Evolutionary conservation across 2,888 invertebrate species (phyloP).

Genomic region (Acanthopleura granulata): DNA sequence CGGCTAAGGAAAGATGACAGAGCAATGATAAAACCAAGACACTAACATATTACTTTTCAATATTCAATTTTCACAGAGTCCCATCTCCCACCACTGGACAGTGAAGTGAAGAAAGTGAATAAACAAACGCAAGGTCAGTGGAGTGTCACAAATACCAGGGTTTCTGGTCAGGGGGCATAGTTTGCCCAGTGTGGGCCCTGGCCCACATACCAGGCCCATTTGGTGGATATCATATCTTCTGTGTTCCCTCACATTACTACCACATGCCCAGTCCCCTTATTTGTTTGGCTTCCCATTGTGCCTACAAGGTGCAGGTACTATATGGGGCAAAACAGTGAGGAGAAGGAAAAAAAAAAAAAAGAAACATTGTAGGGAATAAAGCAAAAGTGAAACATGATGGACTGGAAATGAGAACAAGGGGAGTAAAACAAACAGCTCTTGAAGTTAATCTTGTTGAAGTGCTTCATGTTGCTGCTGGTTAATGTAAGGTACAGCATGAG

Average conservation of each 20-base stretch:
- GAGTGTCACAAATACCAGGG: constrained; percentile 15
- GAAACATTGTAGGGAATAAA: background rate
- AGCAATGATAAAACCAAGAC: background rate
- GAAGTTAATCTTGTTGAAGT: too few species aligned
- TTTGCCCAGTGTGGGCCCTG: background rate
- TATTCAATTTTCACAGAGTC: constrained; percentile 41
- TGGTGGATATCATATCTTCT: constrained; percentile 1
- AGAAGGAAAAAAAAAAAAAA: background rate
- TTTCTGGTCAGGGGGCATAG: background rate
- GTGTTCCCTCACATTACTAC: background rate
- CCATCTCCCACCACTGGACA: constrained; percentile 46
- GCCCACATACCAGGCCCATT: constrained; percentile 13
- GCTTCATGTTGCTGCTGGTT: too few species aligned
- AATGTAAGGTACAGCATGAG: too few species aligned
- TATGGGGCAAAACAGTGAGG: background rate
- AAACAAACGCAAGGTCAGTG: constrained; percentile 50
- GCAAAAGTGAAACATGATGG: constrained; percentile 16
- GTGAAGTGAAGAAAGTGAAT: constrained; percentile 59
- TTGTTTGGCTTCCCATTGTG: constrained; percentile 10
- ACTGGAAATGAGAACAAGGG: background rate
- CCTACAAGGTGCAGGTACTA: background rate
- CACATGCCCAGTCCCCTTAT: background rate
- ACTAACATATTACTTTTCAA: constrained; percentile 7
- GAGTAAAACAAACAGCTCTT: constrained; percentile 8
- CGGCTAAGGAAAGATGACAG: background rate